phyloP scores from a whole-genome alignment of 2,797 vertebrate species.

The Selene dorsalis region DNA sequence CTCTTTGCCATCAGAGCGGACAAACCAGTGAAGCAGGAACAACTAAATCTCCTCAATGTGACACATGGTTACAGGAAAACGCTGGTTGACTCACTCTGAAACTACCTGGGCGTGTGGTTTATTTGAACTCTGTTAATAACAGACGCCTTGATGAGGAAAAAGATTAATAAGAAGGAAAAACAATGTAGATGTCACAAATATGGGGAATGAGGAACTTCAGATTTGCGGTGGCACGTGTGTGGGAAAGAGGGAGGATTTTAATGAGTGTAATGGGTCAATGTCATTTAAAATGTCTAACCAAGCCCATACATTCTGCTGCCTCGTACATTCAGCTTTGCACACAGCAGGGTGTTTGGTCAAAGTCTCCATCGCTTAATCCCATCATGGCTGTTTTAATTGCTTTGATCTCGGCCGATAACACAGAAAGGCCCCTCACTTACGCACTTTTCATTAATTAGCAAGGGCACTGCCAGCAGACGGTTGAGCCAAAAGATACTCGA shows the following conservation, averaged over 20 bases:
- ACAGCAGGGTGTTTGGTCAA: background rate
- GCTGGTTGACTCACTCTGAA: constrained; percentile 6
- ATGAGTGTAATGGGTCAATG: background rate
- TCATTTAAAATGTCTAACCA: background rate
- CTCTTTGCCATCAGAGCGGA: constrained; percentile 4
- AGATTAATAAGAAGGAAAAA: constrained; percentile 15
- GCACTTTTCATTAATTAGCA: constrained; percentile 37
- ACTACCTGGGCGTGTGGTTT: constrained; percentile 22
- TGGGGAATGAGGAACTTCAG: background rate
- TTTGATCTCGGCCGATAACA: constrained; percentile 46
- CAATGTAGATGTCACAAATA: background rate
- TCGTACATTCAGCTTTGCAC: background rate
- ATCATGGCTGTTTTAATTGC: constrained; percentile 4
- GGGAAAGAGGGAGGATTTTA: background rate
- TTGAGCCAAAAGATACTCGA: constrained; percentile 25
- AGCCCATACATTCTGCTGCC: background rate
- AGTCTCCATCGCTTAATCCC: constrained; percentile 8
- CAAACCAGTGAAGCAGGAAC: constrained; percentile 26
- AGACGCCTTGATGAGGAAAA: constrained; percentile 1
- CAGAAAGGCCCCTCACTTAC: constrained; percentile 6
- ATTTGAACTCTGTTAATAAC: constrained; percentile 26
- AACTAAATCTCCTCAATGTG: constrained; percentile 35
- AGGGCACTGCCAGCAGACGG: constrained; percentile 11
- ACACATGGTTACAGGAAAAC: constrained; percentile 2
- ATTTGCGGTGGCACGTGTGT: background rate